Base-by-base conservation (phyloP, 92 coral and sea anemone species). In the Paramuricea clavata region DNA sequence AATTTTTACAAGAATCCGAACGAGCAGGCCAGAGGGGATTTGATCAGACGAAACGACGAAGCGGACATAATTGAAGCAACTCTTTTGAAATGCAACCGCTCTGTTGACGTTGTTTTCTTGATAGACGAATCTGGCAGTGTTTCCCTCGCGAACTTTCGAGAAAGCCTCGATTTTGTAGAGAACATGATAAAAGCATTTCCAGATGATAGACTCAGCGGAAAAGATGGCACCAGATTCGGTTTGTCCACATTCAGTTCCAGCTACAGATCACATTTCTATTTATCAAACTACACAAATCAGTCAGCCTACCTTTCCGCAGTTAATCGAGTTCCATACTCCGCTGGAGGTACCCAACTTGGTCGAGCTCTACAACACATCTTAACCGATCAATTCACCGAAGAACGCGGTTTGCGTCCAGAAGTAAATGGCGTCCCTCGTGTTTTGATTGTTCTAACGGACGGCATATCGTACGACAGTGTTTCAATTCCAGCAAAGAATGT, bases 91-190 rank as follows among this genome's bases (percentile, higher is more conserved):
- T 92, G 94, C 74, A 73, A 77, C 49, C 89, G 79, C 27, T 86
- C 94, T 43, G 49, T 92, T 25, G 94, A 92, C 52, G 64, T 88
- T 26, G 94, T 91, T 26, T 62, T 92, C 22, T 49, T 92, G 23
- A 88, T 92, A 16, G 94, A 92, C 30, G 91, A 89, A 25, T 92
- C 94, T 33, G 72, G 94, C 1, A 92, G 94, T 61, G 90, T 92
- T 9, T 19, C 69, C 12, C 31, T 23, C 30, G 54, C 12, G 1
- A 85, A 85, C 83, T 92, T 92, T 72, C 59, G 76, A 12, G 89
- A 92, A 50, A 68, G 79, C 21, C 87, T 83, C 25, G 81, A 83
- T 42, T 83, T 83, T 57, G 87, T 83, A 47, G 50, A 74, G 41
- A 54, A 74, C 65, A 33, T 83, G 65, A 83, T 39, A 49, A 49